Base-by-base conservation (phyloP, 2,888 invertebrate species). In the Agrochola circellaris region DNA sequence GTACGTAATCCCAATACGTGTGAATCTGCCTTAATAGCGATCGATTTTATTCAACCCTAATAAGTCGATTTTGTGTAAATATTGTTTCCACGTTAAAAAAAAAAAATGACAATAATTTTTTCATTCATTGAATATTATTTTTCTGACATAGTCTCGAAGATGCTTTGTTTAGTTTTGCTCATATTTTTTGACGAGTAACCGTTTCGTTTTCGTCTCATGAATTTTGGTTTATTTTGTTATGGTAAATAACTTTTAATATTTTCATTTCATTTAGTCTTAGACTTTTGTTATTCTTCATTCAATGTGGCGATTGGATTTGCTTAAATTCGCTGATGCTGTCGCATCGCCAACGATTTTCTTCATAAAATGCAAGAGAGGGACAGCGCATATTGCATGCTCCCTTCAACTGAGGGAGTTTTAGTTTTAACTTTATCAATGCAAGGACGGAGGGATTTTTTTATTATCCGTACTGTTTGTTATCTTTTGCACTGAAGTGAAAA, bases 101-200 rank as follows among this genome's bases (percentile, higher is more conserved):
- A 69, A 51, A 26, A 62, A 38, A 73, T 74, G 58, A 51, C 60
- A n/a, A 20, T 26, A 20, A 13, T 61, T 69, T 88, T 77, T 74
- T 81, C 45, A 77, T 79, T 62, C 15, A 58, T 66, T 62, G 17
- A 77, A 66, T 64, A 71, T 74, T 74, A 83, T 87, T 87, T 88
- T 87, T 85, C 66, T 74, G 42, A 65, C 75, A 79, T 81, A 66
- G 70, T 80, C 69, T 74, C 72, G 87, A 83, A 87, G 82, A 77
- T 83, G 68, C 26, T 87, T 87, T 88, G 75, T 85, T 88, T 87
- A 79, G 81, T 88, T 88, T 87, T 85, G 70, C 82, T 87, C 84
- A 85, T 86, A 82, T 83, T 85, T 87, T 87, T 86, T 80, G 81
- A 83, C 77, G 88, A 87, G 77, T 81, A 73, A 80, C 75, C 56